A percentile compares a stretch with the other conserved stretches of the same genome.
Conservation (phyloP, 2,113 vertebrate genomes). For the Rattus norvegicus region DNA sequence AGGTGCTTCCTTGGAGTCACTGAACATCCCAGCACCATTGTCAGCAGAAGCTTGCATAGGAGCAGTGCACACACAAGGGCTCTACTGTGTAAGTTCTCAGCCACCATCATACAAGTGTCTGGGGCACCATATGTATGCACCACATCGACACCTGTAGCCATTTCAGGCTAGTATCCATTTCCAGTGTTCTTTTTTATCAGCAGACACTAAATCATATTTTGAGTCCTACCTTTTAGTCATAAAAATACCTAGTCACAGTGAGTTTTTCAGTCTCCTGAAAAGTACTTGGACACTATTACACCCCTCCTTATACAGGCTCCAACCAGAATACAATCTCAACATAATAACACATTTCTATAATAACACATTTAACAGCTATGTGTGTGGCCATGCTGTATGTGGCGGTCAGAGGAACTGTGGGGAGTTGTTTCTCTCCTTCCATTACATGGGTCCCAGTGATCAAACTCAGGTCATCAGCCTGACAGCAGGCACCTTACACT, state of each 20-base stretch:
- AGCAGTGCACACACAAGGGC: background rate
- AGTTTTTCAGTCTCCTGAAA: background rate
- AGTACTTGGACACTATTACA: background rate
- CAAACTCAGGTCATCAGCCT: background rate
- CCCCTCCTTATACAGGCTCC: background rate
- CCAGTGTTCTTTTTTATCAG: background rate
- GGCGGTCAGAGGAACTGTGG: background rate
- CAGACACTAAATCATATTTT: background rate
- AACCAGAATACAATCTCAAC: background rate
- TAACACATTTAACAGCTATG: background rate
- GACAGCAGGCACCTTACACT: background rate
- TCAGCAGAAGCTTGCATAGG: background rate
- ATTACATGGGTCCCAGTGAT: background rate
- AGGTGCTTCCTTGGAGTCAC: background rate
- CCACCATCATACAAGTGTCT: accelerated
- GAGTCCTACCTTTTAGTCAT: background rate
- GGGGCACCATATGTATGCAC: background rate
- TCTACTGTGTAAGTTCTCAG: background rate
- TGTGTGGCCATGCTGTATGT: no score
- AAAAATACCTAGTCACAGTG: background rate
- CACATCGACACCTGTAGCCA: background rate
- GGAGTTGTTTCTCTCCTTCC: background rate
- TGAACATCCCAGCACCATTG: background rate
- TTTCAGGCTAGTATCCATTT: background rate
- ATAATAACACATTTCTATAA: background rate